These are phyloP conservation scores for Boloria selene DNA, from an alignment of 2,888 invertebrate species.

Conservation along the genomic window DNA sequence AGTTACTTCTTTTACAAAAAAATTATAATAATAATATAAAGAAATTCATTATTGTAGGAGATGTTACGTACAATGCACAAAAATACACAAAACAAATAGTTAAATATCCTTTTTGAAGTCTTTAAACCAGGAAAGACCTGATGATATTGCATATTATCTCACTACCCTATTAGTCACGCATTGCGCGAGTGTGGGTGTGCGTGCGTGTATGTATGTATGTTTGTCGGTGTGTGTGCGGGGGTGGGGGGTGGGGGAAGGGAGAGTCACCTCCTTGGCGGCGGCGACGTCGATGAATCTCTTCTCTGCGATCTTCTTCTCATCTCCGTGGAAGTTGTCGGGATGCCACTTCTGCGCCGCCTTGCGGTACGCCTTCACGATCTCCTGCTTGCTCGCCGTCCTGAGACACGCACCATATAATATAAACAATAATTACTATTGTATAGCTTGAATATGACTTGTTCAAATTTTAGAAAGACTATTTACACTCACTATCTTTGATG, in stretches of 20 bases:
- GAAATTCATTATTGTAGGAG: no score
- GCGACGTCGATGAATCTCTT: slow-evolving; percentile 99
- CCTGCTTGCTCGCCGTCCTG: slow-evolving; percentile 92
- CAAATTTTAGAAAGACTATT: neutral
- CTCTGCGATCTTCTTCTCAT: slow-evolving; percentile 96
- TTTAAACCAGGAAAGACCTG: no score
- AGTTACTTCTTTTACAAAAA: neutral
- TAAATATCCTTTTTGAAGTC: no score
- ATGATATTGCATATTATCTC: no score
- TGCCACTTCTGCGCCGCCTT: slow-evolving; percentile 99
- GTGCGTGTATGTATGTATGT: no score
- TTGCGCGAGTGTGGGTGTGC: no score
- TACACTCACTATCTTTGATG: no score
- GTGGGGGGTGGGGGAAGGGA: no score
- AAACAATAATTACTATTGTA: neutral
- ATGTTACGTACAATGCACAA: no score
- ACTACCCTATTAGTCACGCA: no score
- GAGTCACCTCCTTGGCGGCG: slow-evolving; percentile 95
- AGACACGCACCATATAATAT: neutral
- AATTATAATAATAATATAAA: slow-evolving; percentile 57
- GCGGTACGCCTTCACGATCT: slow-evolving; percentile 97
- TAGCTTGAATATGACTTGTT: neutral
- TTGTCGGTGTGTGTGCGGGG: no score
- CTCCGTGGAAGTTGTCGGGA: slow-evolving; percentile 95
- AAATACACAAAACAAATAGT: no score